These are phyloP conservation scores for Coboldia fuscipes DNA, from an alignment of 1,140 invertebrate species.

Conservation along the genomic window DNA sequence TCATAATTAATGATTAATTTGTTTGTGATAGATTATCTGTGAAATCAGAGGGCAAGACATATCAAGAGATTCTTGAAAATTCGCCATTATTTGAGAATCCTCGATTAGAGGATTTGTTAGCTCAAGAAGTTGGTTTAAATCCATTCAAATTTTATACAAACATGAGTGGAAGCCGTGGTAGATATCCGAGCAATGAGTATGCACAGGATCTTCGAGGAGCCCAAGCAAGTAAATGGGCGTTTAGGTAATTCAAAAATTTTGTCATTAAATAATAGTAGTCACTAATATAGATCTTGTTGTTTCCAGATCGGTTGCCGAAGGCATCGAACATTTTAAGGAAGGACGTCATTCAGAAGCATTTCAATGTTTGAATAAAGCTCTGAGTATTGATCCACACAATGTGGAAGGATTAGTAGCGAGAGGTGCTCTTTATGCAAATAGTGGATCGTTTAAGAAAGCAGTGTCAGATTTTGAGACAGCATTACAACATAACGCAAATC, in stretches of 20 bases:
- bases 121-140: constrained; percentile 13
- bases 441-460: constrained; percentile 78
- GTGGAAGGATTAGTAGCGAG: constrained; percentile 85
- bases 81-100: constrained; percentile 78
- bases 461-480: constrained; percentile 88
- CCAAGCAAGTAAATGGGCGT: constrained; percentile 83
- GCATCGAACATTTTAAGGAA: constrained; percentile 82
- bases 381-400: constrained; percentile 79
- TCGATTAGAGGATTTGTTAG: constrained; percentile 42
- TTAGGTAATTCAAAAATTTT: constrained; percentile 27
- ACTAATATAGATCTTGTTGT: too few species aligned
- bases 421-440: constrained; percentile 85
- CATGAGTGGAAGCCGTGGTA: constrained; percentile 43
- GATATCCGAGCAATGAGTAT: constrained; percentile 59
- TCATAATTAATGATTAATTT: constrained; percentile 5
- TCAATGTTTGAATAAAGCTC: constrained; percentile 82
- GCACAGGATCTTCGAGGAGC: constrained; percentile 61
- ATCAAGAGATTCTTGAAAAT: constrained; percentile 64
- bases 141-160: constrained; percentile 32
- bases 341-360: constrained; percentile 81
- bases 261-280: too few species aligned
- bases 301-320: constrained; percentile 63
- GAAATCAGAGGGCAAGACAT: constrained; percentile 56
- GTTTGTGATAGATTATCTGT: constrained; percentile 45
- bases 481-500: constrained; percentile 64